Evolutionary conservation across 1,140 invertebrate genomes (phyloP), one percentile per base, ranked within the genome.

Genomic region (Apis laboriosa): DNA sequence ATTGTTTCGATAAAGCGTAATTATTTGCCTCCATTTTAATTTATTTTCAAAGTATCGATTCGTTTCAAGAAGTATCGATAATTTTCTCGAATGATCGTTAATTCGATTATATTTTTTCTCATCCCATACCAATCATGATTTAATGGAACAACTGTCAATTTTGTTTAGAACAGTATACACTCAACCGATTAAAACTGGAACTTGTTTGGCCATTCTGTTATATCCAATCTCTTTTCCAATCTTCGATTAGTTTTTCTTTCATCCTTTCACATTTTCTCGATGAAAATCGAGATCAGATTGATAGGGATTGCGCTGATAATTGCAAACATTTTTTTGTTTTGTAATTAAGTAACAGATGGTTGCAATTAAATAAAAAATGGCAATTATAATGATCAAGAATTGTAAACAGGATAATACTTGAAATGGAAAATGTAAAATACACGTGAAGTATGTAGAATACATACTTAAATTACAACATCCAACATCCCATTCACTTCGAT

Each of bases 161-260:
- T 60, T 76, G 43, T 63, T 76, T 51, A 63, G 9, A 12, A 75
- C n/a, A n/a, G 9, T 49, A 4, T 17, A 49, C 17, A 13, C 17
- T 17, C 43, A 11, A 1, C 2, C 5, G 34, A 11, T 34, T 67
- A 64, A n/a, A 43, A 55, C 3, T n/a, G 9, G 21, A 34, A 34
- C 71, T 56, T 49, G 28, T 34, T 67, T 9, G 53, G 9, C 17
- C 28, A 53, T n/a, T 77, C 63, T 3, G 4, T 34, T 49, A 55
- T 64, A 49, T 58, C 28, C 64, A 77, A 77, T 55, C 53, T 3
- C 21, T 49, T 64, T 55, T 64, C 19, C 34, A 19, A 34, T 68
- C 53, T n/a, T 17, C 66, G 76, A 77, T 77, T 68, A 68, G 76
- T 53, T 77, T 53, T 64, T 55, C 43, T 77, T 56, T 43, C 34